Evolutionary conservation across 1,140 invertebrate species (phyloP).

Genomic region (Chrysoperla carnea): DNA sequence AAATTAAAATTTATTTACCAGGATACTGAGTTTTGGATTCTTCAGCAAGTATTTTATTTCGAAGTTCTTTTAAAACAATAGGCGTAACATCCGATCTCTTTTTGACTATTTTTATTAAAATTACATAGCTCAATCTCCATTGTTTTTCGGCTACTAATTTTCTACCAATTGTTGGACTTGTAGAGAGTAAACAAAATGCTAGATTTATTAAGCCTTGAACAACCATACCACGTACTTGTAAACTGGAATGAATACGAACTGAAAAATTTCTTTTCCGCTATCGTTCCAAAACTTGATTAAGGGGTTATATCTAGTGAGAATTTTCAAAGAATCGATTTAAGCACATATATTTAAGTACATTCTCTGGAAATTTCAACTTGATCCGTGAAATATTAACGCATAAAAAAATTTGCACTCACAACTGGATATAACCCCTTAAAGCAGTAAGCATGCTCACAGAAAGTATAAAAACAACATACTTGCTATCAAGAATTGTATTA

Average conservation of each 20-base stretch:
- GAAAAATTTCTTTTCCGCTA: slow-evolving; percentile 3
- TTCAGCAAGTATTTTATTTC: slow-evolving; percentile 25
- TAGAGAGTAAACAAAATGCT: slow-evolving; percentile 27
- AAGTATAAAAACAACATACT: slow-evolving; percentile 19
- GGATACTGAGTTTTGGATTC: slow-evolving; percentile 27
- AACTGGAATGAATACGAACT: slow-evolving; percentile 17
- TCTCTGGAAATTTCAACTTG: too few relatives aligned
- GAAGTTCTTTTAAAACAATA: slow-evolving; percentile 25
- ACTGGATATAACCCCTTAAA: too few relatives aligned
- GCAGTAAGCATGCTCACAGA: too few relatives aligned
- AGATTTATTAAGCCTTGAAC: slow-evolving; percentile 31
- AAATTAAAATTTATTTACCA: slow-evolving; percentile 20
- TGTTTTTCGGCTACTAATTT: slow-evolving; percentile 18
- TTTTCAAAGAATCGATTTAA: too few relatives aligned
- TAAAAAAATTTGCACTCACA: too few relatives aligned
- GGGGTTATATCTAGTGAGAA: too few relatives aligned
- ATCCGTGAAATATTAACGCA: too few relatives aligned
- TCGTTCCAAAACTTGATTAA: too few relatives aligned
- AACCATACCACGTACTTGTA: slow-evolving; percentile 30
- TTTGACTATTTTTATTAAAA: slow-evolving; percentile 28
- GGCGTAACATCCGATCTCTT: slow-evolving; percentile 24
- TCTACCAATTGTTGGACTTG: slow-evolving; percentile 14
- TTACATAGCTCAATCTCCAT: slow-evolving; percentile 26
- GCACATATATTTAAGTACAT: too few relatives aligned
- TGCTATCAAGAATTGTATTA: slow-evolving; percentile 26